A percentile compares a stretch with the other conserved stretches of the same genome.
Conservation (phyloP, 1,140 invertebrate species). For the Temnothorax nylanderi region DNA sequence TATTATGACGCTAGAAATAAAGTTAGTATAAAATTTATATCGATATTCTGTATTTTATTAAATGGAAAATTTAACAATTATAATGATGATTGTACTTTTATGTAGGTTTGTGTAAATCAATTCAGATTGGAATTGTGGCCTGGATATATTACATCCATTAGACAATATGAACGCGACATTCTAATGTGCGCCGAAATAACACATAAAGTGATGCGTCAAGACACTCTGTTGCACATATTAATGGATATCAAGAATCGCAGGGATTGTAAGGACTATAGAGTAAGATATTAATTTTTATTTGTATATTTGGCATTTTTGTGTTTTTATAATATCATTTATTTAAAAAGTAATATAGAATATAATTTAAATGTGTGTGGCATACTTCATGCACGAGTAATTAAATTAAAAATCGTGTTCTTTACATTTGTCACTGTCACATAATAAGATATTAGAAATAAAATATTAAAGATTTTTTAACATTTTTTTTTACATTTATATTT, state of each 20-base stretch:
- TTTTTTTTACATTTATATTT: no score
- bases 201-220: slow-evolving; percentile 90
- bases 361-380: background rate
- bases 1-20: slow-evolving; percentile 91
- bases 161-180: slow-evolving; percentile 90
- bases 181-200: slow-evolving; percentile 91
- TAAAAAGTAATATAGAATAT: background rate
- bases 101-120: slow-evolving; percentile 80
- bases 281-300: slow-evolving; percentile 1
- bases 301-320: background rate
- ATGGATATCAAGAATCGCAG: background rate
- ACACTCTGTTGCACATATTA: slow-evolving; percentile 87
- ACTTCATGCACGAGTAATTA: background rate
- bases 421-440: background rate
- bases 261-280: background rate
- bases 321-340: background rate
- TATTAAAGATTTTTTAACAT: background rate
- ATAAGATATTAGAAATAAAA: background rate
- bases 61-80: background rate
- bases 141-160: slow-evolving; percentile 92
- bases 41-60: background rate
- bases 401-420: background rate
- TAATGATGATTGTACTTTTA: background rate
- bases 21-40: slow-evolving; percentile 85
- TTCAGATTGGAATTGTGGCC: slow-evolving; percentile 90